These are phyloP conservation scores for Morus bassanus DNA, from an alignment of 2,797 vertebrate species.

Conservation along the genomic window DNA sequence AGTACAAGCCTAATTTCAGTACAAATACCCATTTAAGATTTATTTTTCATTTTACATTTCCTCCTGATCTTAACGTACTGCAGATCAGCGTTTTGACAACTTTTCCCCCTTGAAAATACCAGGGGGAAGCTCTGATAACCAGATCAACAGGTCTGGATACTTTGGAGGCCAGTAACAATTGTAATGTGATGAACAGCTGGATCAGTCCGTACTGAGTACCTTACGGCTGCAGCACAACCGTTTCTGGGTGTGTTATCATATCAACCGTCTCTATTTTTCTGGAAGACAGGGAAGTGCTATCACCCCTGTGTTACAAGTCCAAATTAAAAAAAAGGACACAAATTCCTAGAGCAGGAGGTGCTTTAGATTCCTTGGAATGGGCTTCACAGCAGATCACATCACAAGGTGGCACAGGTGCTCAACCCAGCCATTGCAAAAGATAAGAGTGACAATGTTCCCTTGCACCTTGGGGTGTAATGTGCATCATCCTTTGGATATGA, in stretches of 20 bases:
- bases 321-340: not conserved
- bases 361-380: not conserved
- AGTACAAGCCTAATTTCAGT: not conserved
- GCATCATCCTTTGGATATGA: not conserved
- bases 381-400: not conserved
- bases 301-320: not conserved
- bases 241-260: fast-evolving
- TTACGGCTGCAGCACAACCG: not conserved
- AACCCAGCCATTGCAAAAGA: not conserved
- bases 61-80: not conserved
- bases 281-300: not conserved
- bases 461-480: not conserved
- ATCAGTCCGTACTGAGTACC: not conserved
- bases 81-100: not conserved
- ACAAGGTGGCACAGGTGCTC: not conserved
- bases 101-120: not conserved
- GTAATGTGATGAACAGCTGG: not conserved
- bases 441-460: not conserved
- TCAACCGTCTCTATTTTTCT: not conserved
- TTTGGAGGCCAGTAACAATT: not conserved
- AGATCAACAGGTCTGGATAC: not conserved
- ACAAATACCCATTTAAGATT: not conserved
- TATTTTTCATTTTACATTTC: not conserved
- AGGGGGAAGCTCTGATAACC: not conserved
- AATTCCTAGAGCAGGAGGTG: not conserved